Base-by-base conservation (phyloP, 1,140 invertebrate species). In the Drosophila bocki region DNA sequence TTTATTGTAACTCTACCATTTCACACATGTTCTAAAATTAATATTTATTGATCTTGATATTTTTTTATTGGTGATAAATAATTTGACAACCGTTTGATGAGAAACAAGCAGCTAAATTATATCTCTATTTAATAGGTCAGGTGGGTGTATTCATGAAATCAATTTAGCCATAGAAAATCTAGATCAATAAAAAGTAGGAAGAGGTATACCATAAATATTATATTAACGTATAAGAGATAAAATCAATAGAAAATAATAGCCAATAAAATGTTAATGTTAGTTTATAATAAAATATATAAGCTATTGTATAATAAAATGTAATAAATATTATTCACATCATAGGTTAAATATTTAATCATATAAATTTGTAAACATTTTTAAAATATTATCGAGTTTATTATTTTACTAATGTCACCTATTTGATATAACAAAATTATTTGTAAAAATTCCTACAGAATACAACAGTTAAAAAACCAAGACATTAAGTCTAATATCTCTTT, bases 31-130 rank as follows among this genome's bases (percentile, higher is more conserved):
- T 53, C 12, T 19, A 19, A 35, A 4, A 53, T 13, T 35, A 0
- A 19, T 11, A 37, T 22, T 13, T n/a, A 22, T 37, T 15, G 13
- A 54, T 54, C 13, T 22, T 22, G 7, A 54, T 37, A 54, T 11
- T 19, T 54, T 54, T 54, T 54, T 37, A 54, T 22, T 15, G 19
- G 13, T 22, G 1, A 37, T 54, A 54, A 37, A 37, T 83, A 83
- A 82, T 74, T 87, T 86, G 61, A 86, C 67, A 82, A 60, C 60
- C 75, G 62, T 62, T 85, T 69, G 51, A 84, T 59, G 59, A 69
- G 50, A 39, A 11, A 37, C 48, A 74, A 67, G 9, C 8, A 32
- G 45, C 35, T 39, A 54, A 29, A 47, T 22, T 53, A 44, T 54
- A 15, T 32, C 56, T 37, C 29, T 22, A 17, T 41, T 74, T 71